Evolutionary conservation across 1,140 invertebrate genomes (phyloP), one percentile per base, ranked within the genome.

Genomic region (Dreissena rostriformis): DNA sequence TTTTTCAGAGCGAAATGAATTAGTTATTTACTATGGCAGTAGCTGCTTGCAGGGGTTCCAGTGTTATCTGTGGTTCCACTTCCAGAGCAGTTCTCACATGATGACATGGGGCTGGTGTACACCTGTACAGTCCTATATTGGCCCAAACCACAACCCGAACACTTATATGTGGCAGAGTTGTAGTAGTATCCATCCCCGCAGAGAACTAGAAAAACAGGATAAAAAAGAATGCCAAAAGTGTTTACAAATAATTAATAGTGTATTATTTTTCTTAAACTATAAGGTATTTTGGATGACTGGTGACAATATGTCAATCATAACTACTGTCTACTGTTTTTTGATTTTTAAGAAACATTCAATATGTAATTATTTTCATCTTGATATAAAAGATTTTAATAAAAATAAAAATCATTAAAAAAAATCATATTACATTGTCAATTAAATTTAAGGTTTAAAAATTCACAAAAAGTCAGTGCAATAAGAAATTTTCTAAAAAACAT

Each of bases 101-200:
- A 86, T 49, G 87, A 82, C 53, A 49, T 63, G 17, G 52, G n/a
- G 24, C 6, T 15, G n/a, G 76, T 82, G 39, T 10, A 29, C 6
- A 72, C 26, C 15, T 87, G 28, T 89, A 98, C 96, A 8, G 98
- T 96, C 92, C 99, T 98, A 92, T 98, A 99, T 68, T 96, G 98
- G 84, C 98, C 98, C 91, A 97, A 97, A 68, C 97, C 97, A 92
- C 98, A 99, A 63, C 96, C 95, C 29, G 96, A 94, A 91, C 98
- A 99, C 85, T 96, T 96, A 91, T 98, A 85, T 71, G 96, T 94
- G 0, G 96, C 97, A 1, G 95, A 79, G 68, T 98, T 98, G 76
- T 99, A 94, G 93, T 96, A 98, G 19, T 96, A 96, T 70, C 97
- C 97, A 15, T 66, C 65, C 8, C 84, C 86, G 81, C 86, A 87